Evolutionary conservation across 1,140 invertebrate species (phyloP).

Genomic region (Zaprionus vittiger): DNA sequence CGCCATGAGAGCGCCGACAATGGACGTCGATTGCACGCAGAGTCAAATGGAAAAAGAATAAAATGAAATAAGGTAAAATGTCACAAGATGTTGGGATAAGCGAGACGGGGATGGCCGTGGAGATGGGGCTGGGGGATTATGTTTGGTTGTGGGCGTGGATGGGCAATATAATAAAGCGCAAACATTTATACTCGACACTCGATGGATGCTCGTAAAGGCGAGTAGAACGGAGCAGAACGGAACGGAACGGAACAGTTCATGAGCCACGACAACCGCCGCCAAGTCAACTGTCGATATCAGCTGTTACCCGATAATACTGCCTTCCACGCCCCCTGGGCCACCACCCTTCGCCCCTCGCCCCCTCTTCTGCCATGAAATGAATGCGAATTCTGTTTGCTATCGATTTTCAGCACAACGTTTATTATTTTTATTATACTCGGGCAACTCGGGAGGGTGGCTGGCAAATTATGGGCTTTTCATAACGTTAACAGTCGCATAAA

Average conservation of each 20-base stretch:
- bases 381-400: slow-evolving; percentile 83
- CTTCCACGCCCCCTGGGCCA: background rate
- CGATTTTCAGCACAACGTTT: slow-evolving; percentile 82
- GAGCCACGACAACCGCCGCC: slow-evolving; percentile 49
- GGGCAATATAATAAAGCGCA: slow-evolving; percentile 82
- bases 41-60: slow-evolving; percentile 29
- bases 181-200: slow-evolving; percentile 83
- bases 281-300: slow-evolving; percentile 82
- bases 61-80: slow-evolving; percentile 72
- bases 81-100: slow-evolving; percentile 69
- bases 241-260: slow-evolving; percentile 50
- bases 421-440: slow-evolving; percentile 80
- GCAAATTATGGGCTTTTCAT: slow-evolving; percentile 84
- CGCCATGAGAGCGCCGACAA: slow-evolving; percentile 31
- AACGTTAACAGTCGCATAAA: slow-evolving; percentile 84
- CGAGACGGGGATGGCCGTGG: background rate
- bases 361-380: slow-evolving; percentile 47
- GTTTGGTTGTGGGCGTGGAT: slow-evolving; percentile 50
- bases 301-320: slow-evolving; percentile 58
- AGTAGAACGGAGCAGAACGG: slow-evolving; percentile 9
- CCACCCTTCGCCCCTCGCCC: background rate
- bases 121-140: slow-evolving; percentile 4
- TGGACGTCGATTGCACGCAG: slow-evolving; percentile 36
- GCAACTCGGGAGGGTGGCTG: slow-evolving; percentile 62
- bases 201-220: slow-evolving; percentile 50